Evolutionary conservation across 2,113 vertebrate species (phyloP).

Genomic region (Catagonus wagneri): DNA sequence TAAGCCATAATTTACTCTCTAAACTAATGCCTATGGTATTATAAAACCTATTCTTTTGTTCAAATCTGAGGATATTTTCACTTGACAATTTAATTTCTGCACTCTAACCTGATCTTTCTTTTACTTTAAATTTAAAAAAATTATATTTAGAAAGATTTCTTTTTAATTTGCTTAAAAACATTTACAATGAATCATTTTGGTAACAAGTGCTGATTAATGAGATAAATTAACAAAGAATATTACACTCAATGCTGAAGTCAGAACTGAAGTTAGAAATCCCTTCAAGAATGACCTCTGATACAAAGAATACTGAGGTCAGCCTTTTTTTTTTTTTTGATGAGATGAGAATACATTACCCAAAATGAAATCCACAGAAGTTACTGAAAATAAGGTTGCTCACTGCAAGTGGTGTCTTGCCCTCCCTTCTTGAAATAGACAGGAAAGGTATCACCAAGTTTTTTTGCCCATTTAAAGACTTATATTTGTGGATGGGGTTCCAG

Average conservation of each 20-base stretch:
- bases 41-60: neutral
- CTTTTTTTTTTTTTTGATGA: neutral
- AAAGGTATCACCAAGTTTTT: neutral
- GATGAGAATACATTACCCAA: neutral
- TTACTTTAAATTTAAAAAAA: neutral
- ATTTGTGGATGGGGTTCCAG: neutral
- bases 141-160: conserved; percentile 14
- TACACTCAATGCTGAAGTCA: neutral
- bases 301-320: neutral
- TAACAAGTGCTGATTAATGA: neutral
- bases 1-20: neutral
- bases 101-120: neutral
- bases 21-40: neutral
- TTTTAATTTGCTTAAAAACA: conserved; percentile 28
- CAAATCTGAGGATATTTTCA: conserved; percentile 38
- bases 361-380: neutral
- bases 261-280: neutral
- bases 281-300: neutral
- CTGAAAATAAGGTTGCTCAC: neutral
- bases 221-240: neutral
- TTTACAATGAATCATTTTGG: neutral
- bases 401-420: neutral
- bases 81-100: conserved; percentile 52
- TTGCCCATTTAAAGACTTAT: neutral
- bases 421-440: neutral